These are phyloP conservation scores for Drosophila mimica DNA, from an alignment of 2,888 invertebrate species.

Conservation along the genomic window DNA sequence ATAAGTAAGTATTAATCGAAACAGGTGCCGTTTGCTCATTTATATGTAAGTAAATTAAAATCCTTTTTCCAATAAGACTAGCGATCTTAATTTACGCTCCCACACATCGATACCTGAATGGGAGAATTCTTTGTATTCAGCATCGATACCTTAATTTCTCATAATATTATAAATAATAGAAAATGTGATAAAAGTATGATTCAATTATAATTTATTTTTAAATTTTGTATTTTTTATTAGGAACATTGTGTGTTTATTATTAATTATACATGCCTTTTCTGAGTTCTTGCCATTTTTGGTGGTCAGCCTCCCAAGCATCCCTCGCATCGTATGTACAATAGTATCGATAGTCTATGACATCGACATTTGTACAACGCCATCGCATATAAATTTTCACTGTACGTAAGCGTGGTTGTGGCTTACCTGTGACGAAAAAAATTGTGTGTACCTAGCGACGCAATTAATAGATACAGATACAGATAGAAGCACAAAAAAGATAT, in stretches of 20 bases:
- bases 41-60: not conserved
- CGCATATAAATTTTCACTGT: conserved; percentile 37
- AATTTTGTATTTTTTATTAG: not conserved
- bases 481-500: not conserved
- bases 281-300: not conserved
- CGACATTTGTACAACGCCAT: not conserved
- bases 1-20: no score
- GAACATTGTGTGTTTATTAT: not conserved
- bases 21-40: not conserved
- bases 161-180: not conserved
- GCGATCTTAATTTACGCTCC: conserved; percentile 23
- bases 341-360: not conserved
- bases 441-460: conserved; percentile 55
- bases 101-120: not conserved
- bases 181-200: not conserved
- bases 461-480: conserved; percentile 27
- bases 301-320: not conserved
- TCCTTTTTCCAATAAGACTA: not conserved
- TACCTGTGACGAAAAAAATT: conserved; percentile 34
- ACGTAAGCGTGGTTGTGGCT: conserved; percentile 55
- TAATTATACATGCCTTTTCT: not conserved
- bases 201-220: not conserved
- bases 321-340: not conserved
- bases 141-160: not conserved
- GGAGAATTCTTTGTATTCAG: not conserved